phyloP scores from a whole-genome alignment of 2,113 vertebrate genomes.

The Vulpes ferrilata region DNA sequence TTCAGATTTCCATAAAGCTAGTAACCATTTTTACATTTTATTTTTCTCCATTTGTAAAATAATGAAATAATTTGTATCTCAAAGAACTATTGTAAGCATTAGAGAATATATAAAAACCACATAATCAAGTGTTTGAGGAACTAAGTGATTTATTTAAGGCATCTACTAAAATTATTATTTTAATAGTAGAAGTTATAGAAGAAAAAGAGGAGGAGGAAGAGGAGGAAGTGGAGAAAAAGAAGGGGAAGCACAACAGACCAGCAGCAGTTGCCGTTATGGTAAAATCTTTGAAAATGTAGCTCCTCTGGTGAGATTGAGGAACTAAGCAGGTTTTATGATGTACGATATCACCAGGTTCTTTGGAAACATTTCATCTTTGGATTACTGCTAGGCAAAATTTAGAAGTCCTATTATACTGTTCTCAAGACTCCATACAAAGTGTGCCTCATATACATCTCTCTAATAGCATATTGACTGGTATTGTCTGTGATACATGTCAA shows the following conservation, averaged over 20 bases:
- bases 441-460: neutral
- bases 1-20: neutral
- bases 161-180: neutral
- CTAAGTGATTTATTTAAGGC: neutral
- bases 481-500: neutral
- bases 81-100: neutral
- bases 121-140: neutral
- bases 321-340: neutral
- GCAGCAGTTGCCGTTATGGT: accelerated
- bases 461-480: neutral
- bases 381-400: neutral
- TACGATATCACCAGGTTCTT: neutral
- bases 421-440: neutral
- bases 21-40: neutral
- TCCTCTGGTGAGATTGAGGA: neutral
- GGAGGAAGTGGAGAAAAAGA: neutral
- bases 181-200: neutral
- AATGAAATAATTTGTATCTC: neutral
- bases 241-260: accelerated
- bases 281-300: neutral
- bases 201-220: neutral
- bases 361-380: neutral
- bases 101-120: neutral
- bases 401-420: neutral
- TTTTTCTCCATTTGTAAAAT: neutral